Conservation (phyloP, 2,113 vertebrate genomes). For the Colossoma macropomum region DNA sequence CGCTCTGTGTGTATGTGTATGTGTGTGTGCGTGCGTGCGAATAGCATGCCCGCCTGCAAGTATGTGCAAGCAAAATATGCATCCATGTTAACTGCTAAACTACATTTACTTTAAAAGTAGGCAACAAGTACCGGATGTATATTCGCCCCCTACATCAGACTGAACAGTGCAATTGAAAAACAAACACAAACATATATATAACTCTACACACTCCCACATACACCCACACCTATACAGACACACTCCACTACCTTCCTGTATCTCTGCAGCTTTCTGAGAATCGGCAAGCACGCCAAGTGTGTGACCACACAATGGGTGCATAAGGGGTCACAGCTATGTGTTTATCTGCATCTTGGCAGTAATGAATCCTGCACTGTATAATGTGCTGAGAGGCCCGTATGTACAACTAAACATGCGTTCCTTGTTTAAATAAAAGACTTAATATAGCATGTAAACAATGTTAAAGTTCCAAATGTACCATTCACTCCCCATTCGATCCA, state of each 20-base stretch:
- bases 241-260: slow-evolving; percentile 71
- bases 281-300: slow-evolving; percentile 62
- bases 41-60: slow-evolving; percentile 26
- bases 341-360: background rate
- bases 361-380: background rate
- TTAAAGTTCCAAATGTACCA: no score
- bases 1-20: background rate
- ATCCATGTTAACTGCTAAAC: background rate
- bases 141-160: background rate
- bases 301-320: slow-evolving; percentile 68
- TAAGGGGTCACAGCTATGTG: slow-evolving; percentile 56
- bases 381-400: background rate
- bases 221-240: slow-evolving; percentile 50
- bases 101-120: background rate
- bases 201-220: slow-evolving; percentile 31
- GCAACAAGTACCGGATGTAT: background rate
- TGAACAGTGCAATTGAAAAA: background rate
- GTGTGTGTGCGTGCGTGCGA: background rate
- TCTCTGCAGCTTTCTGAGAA: slow-evolving; percentile 76
- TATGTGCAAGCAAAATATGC: slow-evolving; percentile 17
- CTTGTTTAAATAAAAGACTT: no score
- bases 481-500: no score
- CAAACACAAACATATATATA: slow-evolving; percentile 38
- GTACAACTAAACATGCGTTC: no score
- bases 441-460: no score